Evolutionary conservation across 30 jellyfish, hydroid and myxozoan species (phyloP), one percentile per base, ranked within the genome.

Genomic region (Hydractinia symbiolongicarpus): DNA sequence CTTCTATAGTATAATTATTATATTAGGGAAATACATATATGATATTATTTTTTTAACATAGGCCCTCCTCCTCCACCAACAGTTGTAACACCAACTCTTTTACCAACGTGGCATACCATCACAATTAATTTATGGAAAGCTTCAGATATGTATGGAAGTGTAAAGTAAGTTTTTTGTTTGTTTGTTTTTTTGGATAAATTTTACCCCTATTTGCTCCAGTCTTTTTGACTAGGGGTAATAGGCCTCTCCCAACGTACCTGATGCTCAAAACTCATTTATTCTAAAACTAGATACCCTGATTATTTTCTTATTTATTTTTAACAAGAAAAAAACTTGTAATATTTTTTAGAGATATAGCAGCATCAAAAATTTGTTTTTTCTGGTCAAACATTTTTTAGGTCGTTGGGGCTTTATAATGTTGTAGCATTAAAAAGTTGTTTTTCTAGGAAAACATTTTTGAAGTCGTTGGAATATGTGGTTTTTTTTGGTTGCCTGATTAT

Each of bases 1-100:
- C 74, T 64, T 7, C 19, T 13, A 13, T 6, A n/a, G 74, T 71
- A 5, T 20, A 4, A 7, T 30, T 30, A 30, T 30, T 30, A 1
- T 3, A 58, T 11, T 1, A 11, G 3, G 19, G 69, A 58, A 17
- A 11, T 13, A 58, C 19, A 58, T 58, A 13, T 13, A 30, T 30
- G 44, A 30, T 30, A 60, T 60, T 68, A 13, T 20, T n/a, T 68
- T 40, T n/a, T 9, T 9, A 44, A 76, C 9, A 54, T 55, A 77
- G 85, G 80, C 44, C 94, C 94, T 5, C 94, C 94, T 14, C 62
- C 64, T 66, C 86, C 94, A 16, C 77, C 77, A n/a, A 84, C 84
- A n/a, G 88, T 70, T 50, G 53, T 49, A 17, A 74, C 84, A 50
- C 94, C 94, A 51, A 60, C 87, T 17, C 62, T 40, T 64, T 16